Evolutionary conservation across 2,113 vertebrate species (phyloP).

Genomic region (Sylvilagus bachmani): DNA sequence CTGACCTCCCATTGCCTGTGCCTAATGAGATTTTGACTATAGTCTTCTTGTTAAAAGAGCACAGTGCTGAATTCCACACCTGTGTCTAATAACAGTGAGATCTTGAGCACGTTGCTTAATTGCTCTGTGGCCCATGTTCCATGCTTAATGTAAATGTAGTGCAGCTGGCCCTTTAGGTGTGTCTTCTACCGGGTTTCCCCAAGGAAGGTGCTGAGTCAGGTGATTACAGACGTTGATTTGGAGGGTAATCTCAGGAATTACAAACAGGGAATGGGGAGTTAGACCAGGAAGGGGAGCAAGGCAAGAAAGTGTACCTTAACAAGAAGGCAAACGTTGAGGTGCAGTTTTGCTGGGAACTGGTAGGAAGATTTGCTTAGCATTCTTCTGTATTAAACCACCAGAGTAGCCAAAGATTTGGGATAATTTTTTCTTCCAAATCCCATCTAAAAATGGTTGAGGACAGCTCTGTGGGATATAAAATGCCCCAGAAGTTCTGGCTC

Average conservation of each 20-base stretch:
- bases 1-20: neutral
- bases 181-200: too few relatives aligned
- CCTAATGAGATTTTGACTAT: neutral
- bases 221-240: too few relatives aligned
- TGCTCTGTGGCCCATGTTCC: too few relatives aligned
- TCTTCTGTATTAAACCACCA: neutral
- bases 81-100: neutral
- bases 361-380: too few relatives aligned
- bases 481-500: neutral
- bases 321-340: rapidly evolving
- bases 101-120: neutral
- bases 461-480: too few relatives aligned
- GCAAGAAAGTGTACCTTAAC: too few relatives aligned
- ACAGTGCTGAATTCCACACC: neutral
- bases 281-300: too few relatives aligned
- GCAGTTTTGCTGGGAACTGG: too few relatives aligned
- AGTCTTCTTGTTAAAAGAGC: neutral
- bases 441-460: too few relatives aligned
- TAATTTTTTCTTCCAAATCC: neutral
- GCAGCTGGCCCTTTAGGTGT: rapidly evolving
- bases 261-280: neutral
- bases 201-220: too few relatives aligned
- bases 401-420: neutral
- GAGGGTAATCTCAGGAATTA: neutral
- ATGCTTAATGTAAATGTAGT: rapidly evolving